phyloP scores from a whole-genome alignment of 2,113 vertebrate species.

The Rynchops niger region DNA sequence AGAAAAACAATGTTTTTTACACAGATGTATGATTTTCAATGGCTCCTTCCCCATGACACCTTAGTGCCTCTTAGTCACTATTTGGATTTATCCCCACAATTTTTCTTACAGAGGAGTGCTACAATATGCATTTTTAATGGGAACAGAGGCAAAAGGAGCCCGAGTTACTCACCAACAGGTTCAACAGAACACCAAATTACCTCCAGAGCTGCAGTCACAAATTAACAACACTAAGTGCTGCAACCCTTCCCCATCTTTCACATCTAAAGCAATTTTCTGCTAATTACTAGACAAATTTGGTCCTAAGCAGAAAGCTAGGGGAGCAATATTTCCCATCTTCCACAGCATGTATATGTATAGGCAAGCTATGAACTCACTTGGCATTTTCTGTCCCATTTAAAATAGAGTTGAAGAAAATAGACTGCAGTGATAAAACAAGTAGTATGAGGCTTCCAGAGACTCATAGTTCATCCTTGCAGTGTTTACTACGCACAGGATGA shows the following conservation, averaged over 20 bases:
- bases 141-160: not conserved
- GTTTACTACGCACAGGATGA: not conserved
- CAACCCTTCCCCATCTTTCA: not conserved
- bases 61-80: not conserved
- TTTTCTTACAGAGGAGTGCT: not conserved
- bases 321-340: not conserved
- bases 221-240: not conserved
- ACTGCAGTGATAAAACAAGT: not conserved
- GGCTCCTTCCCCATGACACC: not conserved
- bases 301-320: not conserved
- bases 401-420: not conserved
- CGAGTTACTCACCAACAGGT: not conserved
- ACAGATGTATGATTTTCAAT: not conserved
- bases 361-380: not conserved
- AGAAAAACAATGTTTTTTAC: not conserved
- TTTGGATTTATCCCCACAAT: not conserved
- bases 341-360: fast-evolving
- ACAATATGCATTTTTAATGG: not conserved
- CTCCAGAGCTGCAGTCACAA: not conserved
- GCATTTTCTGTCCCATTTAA: not conserved
- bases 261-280: not conserved
- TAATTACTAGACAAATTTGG: not conserved
- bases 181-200: not conserved
- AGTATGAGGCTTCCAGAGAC: not conserved
- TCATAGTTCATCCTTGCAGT: fast-evolving